phyloP scores from a whole-genome alignment of 1,140 invertebrate species.

The Sycophila sp. region DNA sequence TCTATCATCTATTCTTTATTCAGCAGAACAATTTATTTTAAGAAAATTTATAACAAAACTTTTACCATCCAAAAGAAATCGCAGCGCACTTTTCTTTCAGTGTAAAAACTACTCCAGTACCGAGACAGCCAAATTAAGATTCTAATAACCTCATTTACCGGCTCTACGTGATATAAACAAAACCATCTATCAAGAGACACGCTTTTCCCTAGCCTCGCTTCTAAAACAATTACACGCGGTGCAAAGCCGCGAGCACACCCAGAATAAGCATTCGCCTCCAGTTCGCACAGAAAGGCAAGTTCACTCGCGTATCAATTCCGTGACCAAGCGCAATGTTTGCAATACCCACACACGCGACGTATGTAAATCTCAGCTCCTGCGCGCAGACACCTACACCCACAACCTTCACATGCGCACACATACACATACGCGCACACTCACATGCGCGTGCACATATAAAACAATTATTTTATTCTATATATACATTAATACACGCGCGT shows the following conservation, averaged over 20 bases:
- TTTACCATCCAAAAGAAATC: too few relatives aligned
- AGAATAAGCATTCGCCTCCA: background rate
- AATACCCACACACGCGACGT: background rate
- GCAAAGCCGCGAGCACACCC: too few relatives aligned
- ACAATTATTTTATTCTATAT: background rate
- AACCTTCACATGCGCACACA: background rate
- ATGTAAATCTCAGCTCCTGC: too few relatives aligned
- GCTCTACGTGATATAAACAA: background rate
- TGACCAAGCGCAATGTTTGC: background rate
- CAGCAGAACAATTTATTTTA: too few relatives aligned
- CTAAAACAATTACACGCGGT: too few relatives aligned
- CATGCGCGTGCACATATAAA: too few relatives aligned
- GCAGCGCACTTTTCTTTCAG: too few relatives aligned
- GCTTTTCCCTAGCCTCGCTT: background rate
- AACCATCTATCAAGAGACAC: background rate
- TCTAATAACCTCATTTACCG: background rate
- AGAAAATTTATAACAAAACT: too few relatives aligned
- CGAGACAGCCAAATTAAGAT: background rate
- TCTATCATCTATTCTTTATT: too few relatives aligned
- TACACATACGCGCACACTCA: background rate
- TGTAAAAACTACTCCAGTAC: too few relatives aligned
- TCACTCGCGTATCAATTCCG: background rate
- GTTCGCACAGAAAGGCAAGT: background rate
- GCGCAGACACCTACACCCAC: too few relatives aligned
- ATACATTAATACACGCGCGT: too few relatives aligned